Conservation (phyloP, 1,140 invertebrate genomes). For the Drosophila sechellia region DNA sequence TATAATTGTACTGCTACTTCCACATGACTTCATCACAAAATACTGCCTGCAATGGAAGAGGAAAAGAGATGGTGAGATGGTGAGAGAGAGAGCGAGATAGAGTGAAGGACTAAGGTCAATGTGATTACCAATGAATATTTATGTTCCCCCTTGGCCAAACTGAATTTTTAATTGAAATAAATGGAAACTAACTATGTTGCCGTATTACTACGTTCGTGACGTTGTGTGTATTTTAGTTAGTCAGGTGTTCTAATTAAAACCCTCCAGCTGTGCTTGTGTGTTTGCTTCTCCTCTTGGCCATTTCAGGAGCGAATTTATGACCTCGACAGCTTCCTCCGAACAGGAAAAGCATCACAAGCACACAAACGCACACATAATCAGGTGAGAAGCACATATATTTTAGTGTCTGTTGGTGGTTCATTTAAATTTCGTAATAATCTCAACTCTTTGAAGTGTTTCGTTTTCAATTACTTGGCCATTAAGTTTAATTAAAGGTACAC, state of each 20-base stretch:
- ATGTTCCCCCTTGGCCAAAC: conserved; percentile 38
- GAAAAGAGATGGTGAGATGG: conserved; percentile 6
- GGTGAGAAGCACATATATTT: conserved; percentile 4
- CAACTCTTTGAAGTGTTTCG: conserved; percentile 40
- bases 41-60: conserved; percentile 25
- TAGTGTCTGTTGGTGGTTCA: conserved; percentile 1
- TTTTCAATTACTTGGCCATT: conserved; percentile 48
- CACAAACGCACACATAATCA: conserved; percentile 4
- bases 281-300: conserved; percentile 18
- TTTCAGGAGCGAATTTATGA: conserved; percentile 56
- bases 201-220: conserved; percentile 19
- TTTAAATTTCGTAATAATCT: conserved; percentile 41
- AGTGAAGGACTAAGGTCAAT: conserved; percentile 18
- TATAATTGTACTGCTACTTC: conserved; percentile 55
- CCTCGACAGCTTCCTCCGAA: conserved; percentile 27
- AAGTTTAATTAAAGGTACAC: conserved; percentile 26
- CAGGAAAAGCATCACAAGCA: conserved; percentile 12
- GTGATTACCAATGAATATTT: conserved; percentile 73
- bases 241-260: conserved; percentile 65
- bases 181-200: conserved; percentile 59
- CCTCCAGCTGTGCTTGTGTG: conserved; percentile 48
- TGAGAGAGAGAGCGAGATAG: conserved; percentile 5
- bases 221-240: conserved; percentile 30
- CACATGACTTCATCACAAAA: conserved; percentile 59
- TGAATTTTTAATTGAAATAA: conserved; percentile 74